Conservation (phyloP, 2,797 vertebrate genomes). For the Sebastolobus alascanus region DNA sequence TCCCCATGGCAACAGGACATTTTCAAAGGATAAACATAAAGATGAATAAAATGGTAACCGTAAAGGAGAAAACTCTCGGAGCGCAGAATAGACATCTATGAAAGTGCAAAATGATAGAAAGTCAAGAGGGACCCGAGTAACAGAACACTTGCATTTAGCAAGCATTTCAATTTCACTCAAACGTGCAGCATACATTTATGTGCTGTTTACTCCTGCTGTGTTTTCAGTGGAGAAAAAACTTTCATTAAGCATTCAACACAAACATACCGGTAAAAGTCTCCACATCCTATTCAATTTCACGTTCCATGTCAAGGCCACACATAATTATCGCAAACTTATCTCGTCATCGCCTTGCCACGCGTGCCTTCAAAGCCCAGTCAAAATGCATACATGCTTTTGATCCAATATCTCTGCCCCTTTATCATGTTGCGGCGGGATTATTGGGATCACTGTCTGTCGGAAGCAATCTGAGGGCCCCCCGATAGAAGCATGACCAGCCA, state of each 20-base stretch:
- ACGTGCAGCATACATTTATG: neutral
- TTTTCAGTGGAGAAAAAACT: neutral
- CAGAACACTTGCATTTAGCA: neutral
- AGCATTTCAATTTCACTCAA: neutral
- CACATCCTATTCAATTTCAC: slow-evolving; percentile 43
- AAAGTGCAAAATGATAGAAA: neutral
- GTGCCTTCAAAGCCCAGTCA: slow-evolving; percentile 69
- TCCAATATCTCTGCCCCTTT: slow-evolving; percentile 69
- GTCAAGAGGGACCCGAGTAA: neutral
- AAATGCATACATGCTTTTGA: slow-evolving; percentile 78
- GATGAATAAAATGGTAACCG: neutral
- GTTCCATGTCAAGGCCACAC: slow-evolving; percentile 50
- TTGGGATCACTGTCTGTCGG: slow-evolving; percentile 82
- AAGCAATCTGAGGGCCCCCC: slow-evolving; percentile 77
- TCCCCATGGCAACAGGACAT: slow-evolving; percentile 44
- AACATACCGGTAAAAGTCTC: slow-evolving; percentile 1
- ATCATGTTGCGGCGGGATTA: slow-evolving; percentile 78
- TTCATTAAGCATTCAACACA: neutral
- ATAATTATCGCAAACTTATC: slow-evolving; percentile 69
- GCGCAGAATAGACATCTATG: neutral
- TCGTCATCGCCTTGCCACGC: slow-evolving; percentile 50
- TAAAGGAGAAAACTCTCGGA: slow-evolving; percentile 10
- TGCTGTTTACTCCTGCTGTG: neutral
- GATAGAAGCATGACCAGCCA: slow-evolving; percentile 83
- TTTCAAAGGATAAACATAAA: slow-evolving; percentile 21